Evolutionary conservation across 2,113 vertebrate species (phyloP).

Genomic region (Paratilapia polleni): DNA sequence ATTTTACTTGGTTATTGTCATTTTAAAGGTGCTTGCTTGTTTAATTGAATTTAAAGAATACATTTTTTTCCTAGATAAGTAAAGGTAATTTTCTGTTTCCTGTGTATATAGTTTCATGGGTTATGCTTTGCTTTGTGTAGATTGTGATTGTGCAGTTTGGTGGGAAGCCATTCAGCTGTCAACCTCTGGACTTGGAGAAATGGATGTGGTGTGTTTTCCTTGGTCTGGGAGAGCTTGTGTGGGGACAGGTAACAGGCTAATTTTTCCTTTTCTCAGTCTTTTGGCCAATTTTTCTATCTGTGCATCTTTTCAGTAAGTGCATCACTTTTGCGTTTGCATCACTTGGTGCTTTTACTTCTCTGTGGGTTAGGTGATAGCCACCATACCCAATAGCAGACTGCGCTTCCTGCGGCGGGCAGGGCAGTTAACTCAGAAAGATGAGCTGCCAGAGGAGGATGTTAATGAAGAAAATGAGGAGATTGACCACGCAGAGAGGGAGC

Average conservation of each 20-base stretch:
- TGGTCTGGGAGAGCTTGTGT: constrained; percentile 94
- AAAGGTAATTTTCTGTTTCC: not conserved
- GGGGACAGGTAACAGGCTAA: constrained; percentile 91
- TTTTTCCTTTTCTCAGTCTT: constrained; percentile 5
- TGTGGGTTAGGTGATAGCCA: constrained; percentile 88
- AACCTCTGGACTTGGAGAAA: constrained; percentile 92
- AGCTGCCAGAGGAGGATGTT: constrained; percentile 91
- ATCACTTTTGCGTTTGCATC: not conserved
- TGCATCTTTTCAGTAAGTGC: not conserved
- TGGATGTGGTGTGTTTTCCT: constrained; percentile 99
- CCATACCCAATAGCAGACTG: constrained; percentile 92
- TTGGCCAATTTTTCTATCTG: not conserved
- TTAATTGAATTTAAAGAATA: not conserved
- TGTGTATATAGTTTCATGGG: not conserved
- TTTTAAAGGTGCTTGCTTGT: not conserved
- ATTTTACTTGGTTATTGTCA: not conserved
- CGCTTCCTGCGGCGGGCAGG: constrained; percentile 95
- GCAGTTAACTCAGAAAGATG: constrained; percentile 91
- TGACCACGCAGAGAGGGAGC: constrained; percentile 95
- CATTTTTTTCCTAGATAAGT: not conserved
- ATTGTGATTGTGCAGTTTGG: constrained; percentile 98
- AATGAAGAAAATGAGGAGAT: constrained; percentile 98
- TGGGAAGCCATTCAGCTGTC: constrained; percentile 97
- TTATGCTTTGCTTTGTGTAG: constrained; percentile 68
- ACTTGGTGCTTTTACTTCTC: constrained; percentile 30